phyloP scores from a whole-genome alignment of 2,797 vertebrate species.

The Sternotherus odoratus region DNA sequence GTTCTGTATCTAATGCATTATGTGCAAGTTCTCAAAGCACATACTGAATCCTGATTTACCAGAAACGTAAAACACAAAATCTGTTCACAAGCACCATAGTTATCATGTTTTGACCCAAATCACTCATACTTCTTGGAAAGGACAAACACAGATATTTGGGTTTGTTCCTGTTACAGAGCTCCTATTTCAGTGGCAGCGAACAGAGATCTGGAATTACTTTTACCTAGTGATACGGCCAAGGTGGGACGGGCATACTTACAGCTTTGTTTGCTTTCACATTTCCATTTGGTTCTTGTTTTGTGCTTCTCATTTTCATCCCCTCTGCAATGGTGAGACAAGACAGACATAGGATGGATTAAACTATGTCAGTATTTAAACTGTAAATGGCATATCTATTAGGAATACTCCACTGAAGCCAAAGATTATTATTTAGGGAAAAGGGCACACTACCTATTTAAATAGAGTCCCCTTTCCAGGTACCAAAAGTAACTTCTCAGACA shows the following conservation, averaged over 20 bases:
- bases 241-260: constrained; percentile 77
- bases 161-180: not conserved
- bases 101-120: not conserved
- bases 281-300: constrained; percentile 92
- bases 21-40: not conserved
- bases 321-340: constrained; percentile 77
- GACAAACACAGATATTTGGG: not conserved
- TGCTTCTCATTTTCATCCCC: constrained; percentile 97
- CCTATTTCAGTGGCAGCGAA: not conserved
- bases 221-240: rapidly evolving
- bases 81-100: not conserved
- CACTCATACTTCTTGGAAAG: not conserved
- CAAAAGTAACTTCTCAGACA: not conserved
- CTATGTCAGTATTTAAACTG: not conserved
- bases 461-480: not conserved
- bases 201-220: not conserved
- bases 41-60: constrained; percentile 3
- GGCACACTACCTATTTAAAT: not conserved
- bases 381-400: not conserved
- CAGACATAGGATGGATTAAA: not conserved
- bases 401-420: not conserved
- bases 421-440: not conserved
- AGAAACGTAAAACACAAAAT: not conserved
- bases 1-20: not conserved
- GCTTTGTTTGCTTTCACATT: constrained; percentile 91